phyloP scores from a whole-genome alignment of 2,113 vertebrate species.

The Lophochroa leadbeateri region DNA sequence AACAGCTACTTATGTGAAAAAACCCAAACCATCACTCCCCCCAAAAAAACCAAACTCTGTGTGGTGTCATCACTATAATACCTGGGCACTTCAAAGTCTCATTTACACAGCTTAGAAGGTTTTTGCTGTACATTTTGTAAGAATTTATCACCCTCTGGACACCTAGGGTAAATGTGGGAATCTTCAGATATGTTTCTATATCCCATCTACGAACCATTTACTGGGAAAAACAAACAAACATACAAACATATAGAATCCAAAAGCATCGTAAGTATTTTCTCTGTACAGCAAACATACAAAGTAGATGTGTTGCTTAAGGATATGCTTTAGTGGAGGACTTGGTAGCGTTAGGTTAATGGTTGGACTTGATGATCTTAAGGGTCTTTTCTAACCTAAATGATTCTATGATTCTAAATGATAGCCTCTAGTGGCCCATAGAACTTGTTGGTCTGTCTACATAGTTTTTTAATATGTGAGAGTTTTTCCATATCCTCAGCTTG shows the following conservation, averaged over 20 bases:
- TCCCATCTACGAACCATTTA: not conserved
- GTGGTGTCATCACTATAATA: not conserved
- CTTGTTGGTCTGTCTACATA: not conserved
- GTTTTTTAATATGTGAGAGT: not conserved
- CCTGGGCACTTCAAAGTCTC: not conserved
- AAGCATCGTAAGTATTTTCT: not conserved
- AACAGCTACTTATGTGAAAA: not conserved
- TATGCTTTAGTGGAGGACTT: not conserved
- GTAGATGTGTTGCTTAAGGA: not conserved
- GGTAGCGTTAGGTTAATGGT: not conserved
- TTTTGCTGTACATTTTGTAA: not conserved
- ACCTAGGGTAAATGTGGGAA: not conserved
- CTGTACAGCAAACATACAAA: not conserved
- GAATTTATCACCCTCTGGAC: not conserved
- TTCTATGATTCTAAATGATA: not conserved
- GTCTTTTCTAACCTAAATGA: not conserved
- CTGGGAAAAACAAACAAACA: not conserved
- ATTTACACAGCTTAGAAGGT: not conserved
- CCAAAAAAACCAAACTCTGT: not conserved
- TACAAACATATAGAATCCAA: not conserved
- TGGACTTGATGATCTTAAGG: not conserved
- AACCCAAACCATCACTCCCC: rapidly evolving
- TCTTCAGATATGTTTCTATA: not conserved
- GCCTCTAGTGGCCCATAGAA: not conserved
- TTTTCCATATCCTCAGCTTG: not conserved